These are phyloP conservation scores for Drosophila cyrtoloma DNA, from an alignment of 2,888 invertebrate genomes.

Conservation along the genomic window DNA sequence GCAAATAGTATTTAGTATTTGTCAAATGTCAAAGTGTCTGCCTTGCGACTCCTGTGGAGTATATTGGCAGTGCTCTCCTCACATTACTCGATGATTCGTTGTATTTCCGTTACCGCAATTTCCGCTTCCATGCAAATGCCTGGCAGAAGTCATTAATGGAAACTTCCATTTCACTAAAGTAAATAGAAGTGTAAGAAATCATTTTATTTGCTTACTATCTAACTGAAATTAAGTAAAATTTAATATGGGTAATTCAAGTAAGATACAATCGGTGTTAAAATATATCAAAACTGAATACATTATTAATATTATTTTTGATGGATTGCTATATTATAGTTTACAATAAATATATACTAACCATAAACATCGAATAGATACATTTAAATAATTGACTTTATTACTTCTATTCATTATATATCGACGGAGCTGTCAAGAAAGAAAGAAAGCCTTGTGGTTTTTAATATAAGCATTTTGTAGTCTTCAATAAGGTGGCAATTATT, in stretches of 20 bases:
- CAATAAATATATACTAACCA: not conserved
- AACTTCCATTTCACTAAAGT: constrained; percentile 6
- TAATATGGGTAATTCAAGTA: not conserved
- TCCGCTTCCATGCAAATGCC: constrained; percentile 40
- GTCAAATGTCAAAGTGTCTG: constrained; percentile 70
- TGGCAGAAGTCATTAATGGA: constrained; percentile 34
- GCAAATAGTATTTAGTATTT: constrained; percentile 81
- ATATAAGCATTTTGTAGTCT: not conserved
- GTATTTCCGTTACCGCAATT: constrained; percentile 58
- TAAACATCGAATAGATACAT: too few species aligned
- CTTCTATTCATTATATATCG: too few species aligned
- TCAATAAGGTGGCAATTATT: not conserved
- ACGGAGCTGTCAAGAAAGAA: too few species aligned
- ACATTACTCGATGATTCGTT: constrained; percentile 35
- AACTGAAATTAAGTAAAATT: not conserved
- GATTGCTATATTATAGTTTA: not conserved
- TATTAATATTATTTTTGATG: not conserved
- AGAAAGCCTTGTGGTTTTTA: not conserved
- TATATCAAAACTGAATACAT: not conserved
- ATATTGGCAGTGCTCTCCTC: constrained; percentile 32
- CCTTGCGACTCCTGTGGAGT: constrained; percentile 2
- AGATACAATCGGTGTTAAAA: not conserved
- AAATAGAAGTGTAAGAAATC: not conserved
- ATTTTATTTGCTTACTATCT: not conserved
- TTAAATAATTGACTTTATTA: too few species aligned